Evolutionary conservation across 2,888 invertebrate species (phyloP).

Genomic region (Sialis lutaria): DNA sequence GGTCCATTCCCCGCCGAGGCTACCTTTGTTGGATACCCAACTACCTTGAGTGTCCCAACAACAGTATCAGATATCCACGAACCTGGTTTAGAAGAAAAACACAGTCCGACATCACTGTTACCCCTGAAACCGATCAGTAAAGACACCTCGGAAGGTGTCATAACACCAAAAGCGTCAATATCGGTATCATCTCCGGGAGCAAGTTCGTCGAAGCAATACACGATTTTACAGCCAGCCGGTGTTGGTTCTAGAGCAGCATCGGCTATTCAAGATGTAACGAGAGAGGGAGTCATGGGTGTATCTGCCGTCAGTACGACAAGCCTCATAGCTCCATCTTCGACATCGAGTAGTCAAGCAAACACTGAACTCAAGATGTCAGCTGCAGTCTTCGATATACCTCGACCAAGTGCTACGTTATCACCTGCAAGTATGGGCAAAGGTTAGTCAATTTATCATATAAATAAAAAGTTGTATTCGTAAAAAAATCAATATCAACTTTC

Average conservation of each 20-base stretch:
- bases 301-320: constrained; percentile 29
- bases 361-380: constrained; percentile 21
- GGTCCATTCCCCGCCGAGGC: constrained; percentile 52
- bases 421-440: constrained; percentile 64
- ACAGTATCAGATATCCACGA: constrained; percentile 18
- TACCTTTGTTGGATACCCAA: constrained; percentile 56
- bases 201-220: constrained; percentile 59
- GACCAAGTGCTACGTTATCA: constrained; percentile 43
- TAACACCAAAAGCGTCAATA: constrained; percentile 10
- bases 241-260: constrained; percentile 66
- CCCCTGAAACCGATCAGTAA: constrained; percentile 14
- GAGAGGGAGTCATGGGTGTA: constrained; percentile 46
- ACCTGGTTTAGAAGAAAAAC: constrained; percentile 26
- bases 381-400: constrained; percentile 14
- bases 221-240: constrained; percentile 70
- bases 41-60: constrained; percentile 19
- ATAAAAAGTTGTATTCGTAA: too few relatives aligned
- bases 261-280: constrained; percentile 55
- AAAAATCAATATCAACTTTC: too few relatives aligned
- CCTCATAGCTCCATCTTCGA: constrained; percentile 7
- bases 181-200: constrained; percentile 24
- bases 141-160: constrained; percentile 15
- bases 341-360: not conserved
- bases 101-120: constrained; percentile 14
- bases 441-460: constrained; percentile 25